Conservation (phyloP, 2,113 vertebrate genomes). For the Cygnus buccinator region DNA sequence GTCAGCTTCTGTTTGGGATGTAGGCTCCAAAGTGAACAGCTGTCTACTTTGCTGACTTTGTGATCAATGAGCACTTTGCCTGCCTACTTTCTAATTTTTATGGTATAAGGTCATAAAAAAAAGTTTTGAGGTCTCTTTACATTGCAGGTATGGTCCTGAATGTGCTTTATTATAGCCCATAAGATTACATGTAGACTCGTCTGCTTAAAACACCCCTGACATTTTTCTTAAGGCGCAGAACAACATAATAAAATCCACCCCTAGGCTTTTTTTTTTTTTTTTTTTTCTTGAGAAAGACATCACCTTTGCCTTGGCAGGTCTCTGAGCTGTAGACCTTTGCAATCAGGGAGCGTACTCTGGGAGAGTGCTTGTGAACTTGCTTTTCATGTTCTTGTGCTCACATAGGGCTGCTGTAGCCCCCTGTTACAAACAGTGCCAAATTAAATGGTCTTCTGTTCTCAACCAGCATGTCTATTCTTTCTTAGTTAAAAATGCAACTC, state of each 20-base stretch:
- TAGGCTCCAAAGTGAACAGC: neutral
- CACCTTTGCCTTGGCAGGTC: neutral
- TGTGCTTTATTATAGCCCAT: neutral
- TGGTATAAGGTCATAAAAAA: neutral
- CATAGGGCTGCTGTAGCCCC: neutral
- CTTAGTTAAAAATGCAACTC: fast-evolving
- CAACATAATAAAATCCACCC: neutral
- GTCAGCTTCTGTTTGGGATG: neutral
- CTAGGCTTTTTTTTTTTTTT: neutral
- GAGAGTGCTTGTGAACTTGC: fast-evolving
- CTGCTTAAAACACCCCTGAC: neutral
- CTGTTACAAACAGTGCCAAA: neutral
- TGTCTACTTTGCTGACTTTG: neutral
- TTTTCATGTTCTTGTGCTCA: neutral
- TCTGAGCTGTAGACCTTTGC: neutral
- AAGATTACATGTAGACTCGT: neutral
- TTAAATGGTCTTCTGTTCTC: neutral
- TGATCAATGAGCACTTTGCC: neutral
- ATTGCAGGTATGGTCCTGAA: neutral
- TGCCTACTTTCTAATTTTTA: neutral
- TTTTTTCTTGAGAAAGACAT: too few relatives aligned
- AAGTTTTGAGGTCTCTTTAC: neutral
- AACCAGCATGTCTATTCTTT: neutral
- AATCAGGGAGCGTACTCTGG: neutral
- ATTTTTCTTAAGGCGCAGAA: neutral